Percentiles rank a stretch among this genome's conserved stretches.
Evolutionary conservation across 1,140 invertebrate species (phyloP).

Genomic region (Drosophila melanogaster): DNA sequence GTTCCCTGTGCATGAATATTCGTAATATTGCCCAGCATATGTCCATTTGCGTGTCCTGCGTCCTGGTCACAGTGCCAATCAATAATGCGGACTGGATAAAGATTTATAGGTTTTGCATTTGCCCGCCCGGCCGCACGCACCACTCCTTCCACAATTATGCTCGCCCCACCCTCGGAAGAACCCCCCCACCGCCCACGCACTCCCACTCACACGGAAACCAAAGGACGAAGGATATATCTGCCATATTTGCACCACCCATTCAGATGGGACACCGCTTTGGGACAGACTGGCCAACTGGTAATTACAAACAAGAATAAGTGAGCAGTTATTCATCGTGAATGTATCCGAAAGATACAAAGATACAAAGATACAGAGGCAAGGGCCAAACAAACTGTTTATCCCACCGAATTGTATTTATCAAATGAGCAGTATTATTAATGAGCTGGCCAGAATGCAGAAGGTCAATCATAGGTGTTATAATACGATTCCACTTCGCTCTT

Average conservation of each 20-base stretch:
- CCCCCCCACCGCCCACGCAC: slow-evolving; percentile 16
- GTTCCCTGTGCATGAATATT: slow-evolving; percentile 49
- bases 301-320: slow-evolving; percentile 38
- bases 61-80: slow-evolving; percentile 60
- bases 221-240: slow-evolving; percentile 4
- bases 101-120: slow-evolving; percentile 82
- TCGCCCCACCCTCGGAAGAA: neutral
- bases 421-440: slow-evolving; percentile 18
- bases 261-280: slow-evolving; percentile 7
- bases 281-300: slow-evolving; percentile 19
- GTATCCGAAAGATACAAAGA: no score
- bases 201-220: neutral
- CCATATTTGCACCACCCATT: slow-evolving; percentile 8
- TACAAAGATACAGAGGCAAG: neutral
- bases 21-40: slow-evolving; percentile 61
- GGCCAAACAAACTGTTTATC: slow-evolving; percentile 1
- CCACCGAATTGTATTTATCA: slow-evolving; percentile 10
- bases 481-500: neutral
- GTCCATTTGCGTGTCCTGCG: slow-evolving; percentile 71
- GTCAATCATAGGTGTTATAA: slow-evolving; percentile 2
- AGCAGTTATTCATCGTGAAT: slow-evolving; percentile 23
- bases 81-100: slow-evolving; percentile 82
- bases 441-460: neutral
- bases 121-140: slow-evolving; percentile 38
- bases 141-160: slow-evolving; percentile 13